Percentiles rank a stretch among this genome's conserved stretches.
Evolutionary conservation across 2,113 vertebrate species (phyloP).

Genomic region (Chitala chitala): DNA sequence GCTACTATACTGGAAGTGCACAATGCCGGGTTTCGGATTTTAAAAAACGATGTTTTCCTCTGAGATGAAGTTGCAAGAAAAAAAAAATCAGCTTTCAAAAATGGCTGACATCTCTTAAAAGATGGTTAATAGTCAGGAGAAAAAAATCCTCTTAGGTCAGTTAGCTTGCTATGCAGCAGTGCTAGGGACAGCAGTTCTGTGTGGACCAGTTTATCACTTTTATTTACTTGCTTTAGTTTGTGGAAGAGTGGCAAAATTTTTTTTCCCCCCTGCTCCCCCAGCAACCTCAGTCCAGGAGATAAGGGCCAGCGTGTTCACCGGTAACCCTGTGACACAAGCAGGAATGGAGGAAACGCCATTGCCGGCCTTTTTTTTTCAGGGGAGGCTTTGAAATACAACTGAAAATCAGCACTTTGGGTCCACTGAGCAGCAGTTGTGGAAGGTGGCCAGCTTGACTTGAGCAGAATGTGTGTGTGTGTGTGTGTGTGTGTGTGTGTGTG

Average conservation of each 20-base stretch:
- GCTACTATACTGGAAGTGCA: background rate
- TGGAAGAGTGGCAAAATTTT: background rate
- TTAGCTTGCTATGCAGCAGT: conserved; percentile 23
- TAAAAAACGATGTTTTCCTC: conserved; percentile 8
- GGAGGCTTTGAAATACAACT: background rate
- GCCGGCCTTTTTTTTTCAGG: too few species aligned
- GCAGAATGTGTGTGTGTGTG: background rate
- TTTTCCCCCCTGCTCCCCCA: background rate
- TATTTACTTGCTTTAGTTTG: conserved; percentile 20
- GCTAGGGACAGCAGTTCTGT: conserved; percentile 17
- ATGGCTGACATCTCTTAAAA: conserved; percentile 25
- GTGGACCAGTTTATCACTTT: background rate
- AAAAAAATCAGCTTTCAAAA: conserved; percentile 17
- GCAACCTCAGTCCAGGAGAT: conserved; percentile 4
- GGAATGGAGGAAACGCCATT: background rate
- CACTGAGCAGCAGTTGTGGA: background rate
- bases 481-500: background rate
- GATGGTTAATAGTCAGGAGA: conserved; percentile 20
- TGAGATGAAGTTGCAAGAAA: conserved; percentile 14
- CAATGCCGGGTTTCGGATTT: background rate
- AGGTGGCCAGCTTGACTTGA: background rate
- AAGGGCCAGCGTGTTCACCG: background rate
- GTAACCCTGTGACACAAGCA: conserved; percentile 13
- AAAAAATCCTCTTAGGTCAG: conserved; percentile 27
- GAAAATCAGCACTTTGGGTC: conserved; percentile 17